A percentile compares a stretch with the other conserved stretches of the same genome.
These are phyloP conservation scores for Patella depressa DNA, from an alignment of 2,888 invertebrate genomes.

Conservation along the genomic window DNA sequence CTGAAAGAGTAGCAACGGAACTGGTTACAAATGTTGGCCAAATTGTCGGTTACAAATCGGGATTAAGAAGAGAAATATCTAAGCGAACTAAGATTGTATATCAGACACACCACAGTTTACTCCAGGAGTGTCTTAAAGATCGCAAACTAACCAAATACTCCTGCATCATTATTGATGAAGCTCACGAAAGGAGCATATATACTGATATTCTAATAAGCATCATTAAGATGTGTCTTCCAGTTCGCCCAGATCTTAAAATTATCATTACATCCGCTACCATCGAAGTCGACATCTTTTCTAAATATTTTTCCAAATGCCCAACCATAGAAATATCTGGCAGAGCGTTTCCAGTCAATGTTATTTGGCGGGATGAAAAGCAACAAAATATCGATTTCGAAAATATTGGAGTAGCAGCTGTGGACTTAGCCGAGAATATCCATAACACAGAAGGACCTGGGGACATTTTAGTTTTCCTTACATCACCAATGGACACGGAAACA, in stretches of 20 bases:
- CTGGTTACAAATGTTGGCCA: conserved; percentile 58
- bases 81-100: conserved; percentile 61
- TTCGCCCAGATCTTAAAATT: conserved; percentile 63
- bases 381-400: conserved; percentile 39
- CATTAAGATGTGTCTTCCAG: conserved; percentile 57
- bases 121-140: conserved; percentile 66
- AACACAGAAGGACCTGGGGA: conserved; percentile 57
- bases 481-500: conserved; percentile 64
- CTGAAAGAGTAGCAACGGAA: conserved; percentile 66
- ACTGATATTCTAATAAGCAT: conserved; percentile 70
- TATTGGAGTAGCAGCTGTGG: conserved; percentile 52
- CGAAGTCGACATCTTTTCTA: conserved; percentile 63
- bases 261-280: conserved; percentile 71
- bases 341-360: conserved; percentile 67
- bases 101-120: conserved; percentile 67
- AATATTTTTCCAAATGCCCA: conserved; percentile 62
- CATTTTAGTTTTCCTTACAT: conserved; percentile 71
- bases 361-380: conserved; percentile 44
- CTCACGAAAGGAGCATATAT: conserved; percentile 69
- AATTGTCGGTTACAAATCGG: conserved; percentile 64
- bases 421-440: conserved; percentile 62
- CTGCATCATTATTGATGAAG: conserved; percentile 70
- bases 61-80: conserved; percentile 36
- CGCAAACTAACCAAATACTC: conserved; percentile 47
- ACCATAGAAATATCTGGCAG: conserved; percentile 65